phyloP scores from a whole-genome alignment of 1,140 invertebrate genomes.

The Drosophila obscura region DNA sequence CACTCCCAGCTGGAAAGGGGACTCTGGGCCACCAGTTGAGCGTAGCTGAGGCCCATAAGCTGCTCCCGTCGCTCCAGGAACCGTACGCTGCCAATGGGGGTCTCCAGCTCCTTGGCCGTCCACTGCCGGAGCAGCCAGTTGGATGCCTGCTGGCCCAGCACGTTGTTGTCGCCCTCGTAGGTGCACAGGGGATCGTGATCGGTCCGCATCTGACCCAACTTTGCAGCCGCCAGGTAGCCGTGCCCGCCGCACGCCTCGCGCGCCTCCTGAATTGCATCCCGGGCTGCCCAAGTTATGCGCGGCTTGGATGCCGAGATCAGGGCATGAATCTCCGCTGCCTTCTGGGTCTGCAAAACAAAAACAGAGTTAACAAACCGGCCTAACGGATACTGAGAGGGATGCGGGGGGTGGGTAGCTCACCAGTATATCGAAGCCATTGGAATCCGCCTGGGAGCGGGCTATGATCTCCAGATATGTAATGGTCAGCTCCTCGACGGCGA shows the following conservation, averaged over 20 bases:
- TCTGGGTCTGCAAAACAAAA: conserved; percentile 85
- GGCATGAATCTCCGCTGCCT: conserved; percentile 95
- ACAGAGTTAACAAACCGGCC: neutral
- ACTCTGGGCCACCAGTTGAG: conserved; percentile 40
- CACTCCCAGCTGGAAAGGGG: conserved; percentile 84
- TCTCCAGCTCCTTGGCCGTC: conserved; percentile 84
- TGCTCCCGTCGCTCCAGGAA: conserved; percentile 86
- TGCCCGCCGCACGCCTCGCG: conserved; percentile 93
- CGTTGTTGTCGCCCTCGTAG: conserved; percentile 98
- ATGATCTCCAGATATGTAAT: conserved; percentile 85
- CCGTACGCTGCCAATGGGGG: conserved; percentile 87
- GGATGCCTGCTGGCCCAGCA: conserved; percentile 96
- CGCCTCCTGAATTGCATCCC: conserved; percentile 95
- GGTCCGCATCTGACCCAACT: conserved; percentile 92
- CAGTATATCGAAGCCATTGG: conserved; percentile 85
- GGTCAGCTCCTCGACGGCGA: conserved; percentile 87
- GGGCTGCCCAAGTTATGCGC: conserved; percentile 91
- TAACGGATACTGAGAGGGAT: too few relatives aligned
- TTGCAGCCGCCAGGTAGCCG: conserved; percentile 87
- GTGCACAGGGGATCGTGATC: conserved; percentile 97
- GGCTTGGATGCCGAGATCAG: conserved; percentile 95
- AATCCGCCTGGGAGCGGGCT: conserved; percentile 85
- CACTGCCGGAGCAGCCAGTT: conserved; percentile 93
- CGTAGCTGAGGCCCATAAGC: conserved; percentile 85
- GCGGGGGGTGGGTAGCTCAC: conserved; percentile 23